A percentile compares a stretch with the other conserved stretches of the same genome.
phyloP scores from a whole-genome alignment of 2,888 invertebrate genomes.

The Subacronicta megacephala region DNA sequence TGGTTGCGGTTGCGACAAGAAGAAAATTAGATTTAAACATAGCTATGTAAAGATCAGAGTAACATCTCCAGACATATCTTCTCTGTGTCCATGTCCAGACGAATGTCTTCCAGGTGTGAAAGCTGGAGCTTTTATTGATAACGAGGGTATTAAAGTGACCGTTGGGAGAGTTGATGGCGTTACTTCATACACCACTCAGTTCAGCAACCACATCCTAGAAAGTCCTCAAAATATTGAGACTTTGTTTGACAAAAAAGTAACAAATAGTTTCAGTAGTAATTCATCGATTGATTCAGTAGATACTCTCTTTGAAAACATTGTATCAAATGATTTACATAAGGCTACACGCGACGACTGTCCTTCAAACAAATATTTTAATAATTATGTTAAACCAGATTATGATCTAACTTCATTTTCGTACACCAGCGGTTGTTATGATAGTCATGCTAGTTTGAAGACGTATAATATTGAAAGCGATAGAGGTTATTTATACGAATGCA shows the following conservation, averaged over 20 bases:
- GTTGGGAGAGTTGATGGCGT: constrained; percentile 74
- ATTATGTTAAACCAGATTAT: constrained; percentile 14
- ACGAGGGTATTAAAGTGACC: constrained; percentile 79
- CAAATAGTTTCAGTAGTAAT: constrained; percentile 16
- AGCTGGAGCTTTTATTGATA: constrained; percentile 74
- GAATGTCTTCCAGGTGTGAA: constrained; percentile 77
- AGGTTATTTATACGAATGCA: background rate
- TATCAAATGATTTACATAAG: constrained; percentile 26
- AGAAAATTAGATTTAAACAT: constrained; percentile 81
- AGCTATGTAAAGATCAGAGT: constrained; percentile 81
- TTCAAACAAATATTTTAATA: constrained; percentile 1
- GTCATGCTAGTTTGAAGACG: constrained; percentile 1
- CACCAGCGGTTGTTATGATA: constrained; percentile 9
- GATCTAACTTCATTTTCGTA: constrained; percentile 12
- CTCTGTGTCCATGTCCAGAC: constrained; percentile 75
- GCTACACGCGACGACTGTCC: constrained; percentile 3
- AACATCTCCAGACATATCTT: constrained; percentile 79
- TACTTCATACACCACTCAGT: constrained; percentile 56
- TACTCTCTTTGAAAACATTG: background rate
- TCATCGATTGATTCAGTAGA: constrained; percentile 8
- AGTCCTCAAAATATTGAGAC: constrained; percentile 10
- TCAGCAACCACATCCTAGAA: constrained; percentile 9
- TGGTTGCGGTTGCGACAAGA: constrained; percentile 79
- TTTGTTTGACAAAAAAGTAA: constrained; percentile 15
- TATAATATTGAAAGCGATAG: constrained; percentile 10